A percentile compares a stretch with the other conserved stretches of the same genome.
Conservation (phyloP, 2,888 invertebrate genomes). For the Argyresthia goedartella region DNA sequence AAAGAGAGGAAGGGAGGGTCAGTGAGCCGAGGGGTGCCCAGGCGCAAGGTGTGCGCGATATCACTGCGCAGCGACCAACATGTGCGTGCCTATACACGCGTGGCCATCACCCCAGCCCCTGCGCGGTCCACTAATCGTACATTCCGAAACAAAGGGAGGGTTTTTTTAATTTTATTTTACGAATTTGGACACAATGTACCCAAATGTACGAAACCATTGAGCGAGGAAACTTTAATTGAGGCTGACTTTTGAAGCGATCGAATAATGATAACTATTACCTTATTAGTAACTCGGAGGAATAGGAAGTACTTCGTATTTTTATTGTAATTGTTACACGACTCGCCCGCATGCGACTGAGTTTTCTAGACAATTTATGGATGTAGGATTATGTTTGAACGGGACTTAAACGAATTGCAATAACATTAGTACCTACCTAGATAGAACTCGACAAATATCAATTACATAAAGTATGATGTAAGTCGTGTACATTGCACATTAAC, state of each 20-base stretch:
- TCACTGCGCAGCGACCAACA: slow-evolving; percentile 46
- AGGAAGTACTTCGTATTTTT: background rate
- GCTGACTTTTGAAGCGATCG: slow-evolving; percentile 22
- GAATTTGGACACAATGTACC: background rate
- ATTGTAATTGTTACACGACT: slow-evolving; percentile 3
- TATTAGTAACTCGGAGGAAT: slow-evolving; percentile 11
- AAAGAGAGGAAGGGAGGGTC: slow-evolving; percentile 41
- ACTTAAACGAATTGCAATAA: too few species aligned
- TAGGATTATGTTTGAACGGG: background rate
- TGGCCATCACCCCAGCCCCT: slow-evolving; percentile 31
- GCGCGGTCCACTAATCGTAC: slow-evolving; percentile 31
- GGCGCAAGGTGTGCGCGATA: slow-evolving; percentile 65
- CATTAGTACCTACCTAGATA: too few species aligned
- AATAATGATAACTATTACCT: slow-evolving; percentile 32
- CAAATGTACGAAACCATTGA: slow-evolving; percentile 19
- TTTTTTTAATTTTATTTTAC: background rate
- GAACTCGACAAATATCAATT: too few species aligned
- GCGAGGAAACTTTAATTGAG: slow-evolving; percentile 18
- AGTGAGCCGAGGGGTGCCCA: slow-evolving; percentile 40
- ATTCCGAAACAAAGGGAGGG: slow-evolving; percentile 44
- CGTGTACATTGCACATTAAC: too few species aligned
- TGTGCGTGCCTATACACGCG: slow-evolving; percentile 61
- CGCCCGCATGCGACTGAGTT: slow-evolving; percentile 38
- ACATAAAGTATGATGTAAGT: too few species aligned
- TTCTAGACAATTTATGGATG: background rate